phyloP scores from a whole-genome alignment of 2,797 vertebrate species.

The Pipistrellus kuhlii region DNA sequence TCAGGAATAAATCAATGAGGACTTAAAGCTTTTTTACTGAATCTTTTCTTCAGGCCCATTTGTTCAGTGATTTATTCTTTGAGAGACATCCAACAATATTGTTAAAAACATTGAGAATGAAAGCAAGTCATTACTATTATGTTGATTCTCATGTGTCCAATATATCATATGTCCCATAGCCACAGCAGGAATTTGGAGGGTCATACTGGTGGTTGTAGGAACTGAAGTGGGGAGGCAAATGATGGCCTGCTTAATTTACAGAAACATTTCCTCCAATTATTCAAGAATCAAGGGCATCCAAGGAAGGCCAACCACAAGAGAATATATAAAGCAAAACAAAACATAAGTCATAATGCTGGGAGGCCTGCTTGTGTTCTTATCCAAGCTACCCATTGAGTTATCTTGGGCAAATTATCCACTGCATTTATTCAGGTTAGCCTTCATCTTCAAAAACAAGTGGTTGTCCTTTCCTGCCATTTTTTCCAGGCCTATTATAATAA shows the following conservation, averaged over 20 bases:
- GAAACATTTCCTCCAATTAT: background rate
- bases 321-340: slow-evolving; percentile 58
- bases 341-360: background rate
- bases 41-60: slow-evolving; percentile 23
- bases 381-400: background rate
- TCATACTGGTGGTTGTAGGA: background rate
- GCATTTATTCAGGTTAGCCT: background rate
- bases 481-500: slow-evolving; percentile 15
- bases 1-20: background rate
- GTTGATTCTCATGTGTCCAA: background rate
- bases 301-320: background rate
- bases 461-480: background rate
- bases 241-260: no score
- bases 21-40: background rate
- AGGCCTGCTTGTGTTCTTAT: background rate
- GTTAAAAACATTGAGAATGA: slow-evolving; percentile 45
- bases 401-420: background rate
- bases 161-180: background rate
- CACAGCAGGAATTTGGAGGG: background rate
- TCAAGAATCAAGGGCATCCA: background rate
- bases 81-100: background rate
- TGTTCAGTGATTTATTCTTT: slow-evolving; percentile 29
- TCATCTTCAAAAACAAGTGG: slow-evolving; percentile 31
- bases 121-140: background rate
- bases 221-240: background rate